These are phyloP conservation scores for Caenorhabditis sinica DNA, from an alignment of 2,888 invertebrate genomes.

Conservation along the genomic window DNA sequence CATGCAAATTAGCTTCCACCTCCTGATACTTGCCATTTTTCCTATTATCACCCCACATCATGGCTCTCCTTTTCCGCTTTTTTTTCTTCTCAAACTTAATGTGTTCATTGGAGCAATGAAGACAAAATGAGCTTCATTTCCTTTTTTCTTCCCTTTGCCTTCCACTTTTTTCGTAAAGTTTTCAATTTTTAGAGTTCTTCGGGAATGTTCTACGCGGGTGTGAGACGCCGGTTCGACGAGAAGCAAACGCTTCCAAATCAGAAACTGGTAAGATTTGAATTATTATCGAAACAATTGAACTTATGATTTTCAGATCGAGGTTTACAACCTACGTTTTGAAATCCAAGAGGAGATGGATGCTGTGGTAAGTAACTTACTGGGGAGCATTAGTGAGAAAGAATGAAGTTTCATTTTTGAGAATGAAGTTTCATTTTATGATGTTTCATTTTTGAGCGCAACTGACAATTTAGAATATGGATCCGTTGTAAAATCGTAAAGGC, in stretches of 20 bases:
- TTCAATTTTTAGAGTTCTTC: neutral
- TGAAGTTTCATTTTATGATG: too few species aligned
- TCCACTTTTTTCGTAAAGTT: neutral
- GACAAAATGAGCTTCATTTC: neutral
- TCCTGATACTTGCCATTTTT: neutral
- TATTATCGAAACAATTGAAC: neutral
- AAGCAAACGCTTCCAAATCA: neutral
- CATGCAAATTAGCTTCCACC: neutral
- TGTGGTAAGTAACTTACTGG: conserved; percentile 1
- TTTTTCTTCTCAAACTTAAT: neutral
- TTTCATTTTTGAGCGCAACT: too few species aligned
- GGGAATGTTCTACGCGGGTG: neutral
- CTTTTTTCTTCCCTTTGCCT: neutral
- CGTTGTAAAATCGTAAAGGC: too few species aligned
- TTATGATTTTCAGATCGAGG: neutral
- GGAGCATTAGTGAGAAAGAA: too few species aligned
- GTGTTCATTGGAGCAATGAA: neutral
- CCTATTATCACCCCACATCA: neutral
- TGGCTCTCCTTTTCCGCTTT: neutral
- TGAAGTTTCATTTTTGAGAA: too few species aligned
- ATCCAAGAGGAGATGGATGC: conserved; percentile 18
- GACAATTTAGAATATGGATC: too few species aligned
- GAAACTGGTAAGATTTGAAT: neutral
- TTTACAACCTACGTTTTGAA: conserved; percentile 6
- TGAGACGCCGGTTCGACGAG: neutral